These are phyloP conservation scores for Phycodurus eques DNA, from an alignment of 2,113 vertebrate genomes.

Conservation along the genomic window DNA sequence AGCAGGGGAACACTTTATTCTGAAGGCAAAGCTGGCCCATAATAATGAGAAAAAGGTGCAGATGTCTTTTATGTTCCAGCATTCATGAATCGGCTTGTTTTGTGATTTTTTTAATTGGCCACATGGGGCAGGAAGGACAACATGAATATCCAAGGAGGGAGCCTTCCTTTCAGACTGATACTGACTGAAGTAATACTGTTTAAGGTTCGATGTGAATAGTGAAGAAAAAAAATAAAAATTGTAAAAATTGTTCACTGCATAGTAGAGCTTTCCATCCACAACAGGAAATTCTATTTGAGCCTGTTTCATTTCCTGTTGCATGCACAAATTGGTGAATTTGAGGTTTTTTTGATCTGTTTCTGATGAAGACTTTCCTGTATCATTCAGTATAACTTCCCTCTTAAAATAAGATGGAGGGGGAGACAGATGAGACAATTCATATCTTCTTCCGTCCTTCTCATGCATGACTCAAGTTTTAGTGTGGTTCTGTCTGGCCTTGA, in stretches of 20 bases:
- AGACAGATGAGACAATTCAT: background rate
- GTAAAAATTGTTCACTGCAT: background rate
- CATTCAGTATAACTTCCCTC: background rate
- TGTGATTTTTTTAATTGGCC: background rate
- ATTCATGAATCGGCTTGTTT: too few species aligned
- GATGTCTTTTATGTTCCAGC: too few species aligned
- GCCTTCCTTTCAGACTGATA: too few species aligned
- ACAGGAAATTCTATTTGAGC: conserved; percentile 48
- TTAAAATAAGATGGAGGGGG: background rate
- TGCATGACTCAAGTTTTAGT: conserved; percentile 8
- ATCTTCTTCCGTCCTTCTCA: conserved; percentile 10
- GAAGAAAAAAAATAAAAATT: too few species aligned
- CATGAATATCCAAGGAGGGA: too few species aligned
- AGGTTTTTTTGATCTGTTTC: conserved; percentile 14
- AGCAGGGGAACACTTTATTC: too few species aligned
- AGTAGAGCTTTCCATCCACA: conserved; percentile 3
- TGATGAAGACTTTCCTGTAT: background rate
- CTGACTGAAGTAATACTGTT: background rate
- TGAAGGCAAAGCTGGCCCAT: background rate
- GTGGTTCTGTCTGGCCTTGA: background rate
- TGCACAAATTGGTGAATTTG: conserved; percentile 12
- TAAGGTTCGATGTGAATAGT: background rate
- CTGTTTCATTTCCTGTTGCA: conserved; percentile 44
- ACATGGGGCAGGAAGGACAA: background rate
- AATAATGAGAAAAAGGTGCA: too few species aligned